Evolutionary conservation across 2,113 vertebrate genomes (phyloP), one percentile per base, ranked within the genome.

Genomic region (Coreoperca whiteheadi): DNA sequence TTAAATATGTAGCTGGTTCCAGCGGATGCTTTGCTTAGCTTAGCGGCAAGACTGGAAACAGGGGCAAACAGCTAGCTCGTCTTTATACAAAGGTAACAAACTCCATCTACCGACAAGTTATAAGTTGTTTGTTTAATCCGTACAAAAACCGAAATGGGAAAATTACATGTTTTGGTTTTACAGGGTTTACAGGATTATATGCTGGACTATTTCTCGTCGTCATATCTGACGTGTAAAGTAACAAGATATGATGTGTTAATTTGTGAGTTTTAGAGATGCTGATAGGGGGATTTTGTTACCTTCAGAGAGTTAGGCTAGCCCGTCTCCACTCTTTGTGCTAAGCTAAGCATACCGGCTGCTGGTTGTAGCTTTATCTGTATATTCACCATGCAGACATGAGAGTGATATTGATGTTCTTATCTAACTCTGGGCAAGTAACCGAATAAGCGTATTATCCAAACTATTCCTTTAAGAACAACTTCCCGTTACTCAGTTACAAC

Each of bases 1-100:
- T 9, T 77, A n/a, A 59, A 71, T n/a, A 41, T 84, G 51, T n/a
- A 57, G 69, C 59, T 84, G 51, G 32, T 57, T 61, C 57, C 61
- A 48, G 18, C 20, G 41, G 66, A 23, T 34, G 32, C 32, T 41
- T 63, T 53, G 34, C 65, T 77, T 43, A 77, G 61, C 53, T 82
- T 64, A 50, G 61, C 21, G 8, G 39, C 16, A n/a, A 64, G 57
- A 46, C 60, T 41, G 3, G 32, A 65, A 59, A 69, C 41, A 83
- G 28, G 30, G 41, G 41, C 18, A 37, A 34, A 78, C 4, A 53
- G 66, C 34, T 34, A 32, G 46, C 21, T 0, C 8, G 1, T 16
- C 23, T 60, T 6, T 46, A 14, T 46, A 4, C 43, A 46, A 46
- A 46, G 43, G 15, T 46, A 46, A 3, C 43, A 41, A 41, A 41